phyloP scores from a whole-genome alignment of 2,797 vertebrate genomes.

The Amniataba percoides region DNA sequence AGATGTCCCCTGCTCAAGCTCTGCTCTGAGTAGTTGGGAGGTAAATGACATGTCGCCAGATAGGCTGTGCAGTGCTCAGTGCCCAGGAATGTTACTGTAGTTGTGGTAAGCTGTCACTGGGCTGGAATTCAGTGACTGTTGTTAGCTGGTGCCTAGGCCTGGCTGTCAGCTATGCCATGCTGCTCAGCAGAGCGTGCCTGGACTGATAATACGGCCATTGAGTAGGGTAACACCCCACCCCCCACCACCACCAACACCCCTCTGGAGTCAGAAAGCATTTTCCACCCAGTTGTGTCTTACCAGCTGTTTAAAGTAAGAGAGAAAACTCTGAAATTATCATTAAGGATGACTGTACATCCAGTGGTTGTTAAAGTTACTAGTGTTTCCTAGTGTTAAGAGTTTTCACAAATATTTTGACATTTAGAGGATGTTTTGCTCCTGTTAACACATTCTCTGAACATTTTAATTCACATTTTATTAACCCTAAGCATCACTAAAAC shows the following conservation, averaged over 20 bases:
- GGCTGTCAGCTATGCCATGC: constrained; percentile 84
- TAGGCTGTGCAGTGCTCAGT: constrained; percentile 68
- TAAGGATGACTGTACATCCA: constrained; percentile 23
- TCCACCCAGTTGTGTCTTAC: constrained; percentile 75
- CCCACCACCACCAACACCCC: constrained; percentile 28
- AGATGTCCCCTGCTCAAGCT: constrained; percentile 51
- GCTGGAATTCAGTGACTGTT: constrained; percentile 80
- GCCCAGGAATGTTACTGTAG: constrained; percentile 82
- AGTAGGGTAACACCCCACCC: constrained; percentile 71
- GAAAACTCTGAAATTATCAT: constrained; percentile 45
- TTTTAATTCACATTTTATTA: constrained; percentile 23
- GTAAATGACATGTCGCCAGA: constrained; percentile 72
- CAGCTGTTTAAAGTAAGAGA: constrained; percentile 70
- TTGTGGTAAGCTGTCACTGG: constrained; percentile 81
- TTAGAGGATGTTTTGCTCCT: not conserved
- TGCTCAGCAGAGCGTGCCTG: constrained; percentile 78
- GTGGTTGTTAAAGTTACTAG: constrained; percentile 22
- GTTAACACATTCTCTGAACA: constrained; percentile 21
- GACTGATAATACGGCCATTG: constrained; percentile 84
- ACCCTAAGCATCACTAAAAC: constrained; percentile 8
- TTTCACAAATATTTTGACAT: constrained; percentile 7
- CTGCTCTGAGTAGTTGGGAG: constrained; percentile 62
- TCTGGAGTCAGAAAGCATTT: constrained; percentile 71
- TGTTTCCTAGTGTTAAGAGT: too few species aligned
- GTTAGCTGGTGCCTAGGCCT: constrained; percentile 78